Base-by-base conservation (phyloP, 1,140 invertebrate genomes). In the Nasonia vitripennis region DNA sequence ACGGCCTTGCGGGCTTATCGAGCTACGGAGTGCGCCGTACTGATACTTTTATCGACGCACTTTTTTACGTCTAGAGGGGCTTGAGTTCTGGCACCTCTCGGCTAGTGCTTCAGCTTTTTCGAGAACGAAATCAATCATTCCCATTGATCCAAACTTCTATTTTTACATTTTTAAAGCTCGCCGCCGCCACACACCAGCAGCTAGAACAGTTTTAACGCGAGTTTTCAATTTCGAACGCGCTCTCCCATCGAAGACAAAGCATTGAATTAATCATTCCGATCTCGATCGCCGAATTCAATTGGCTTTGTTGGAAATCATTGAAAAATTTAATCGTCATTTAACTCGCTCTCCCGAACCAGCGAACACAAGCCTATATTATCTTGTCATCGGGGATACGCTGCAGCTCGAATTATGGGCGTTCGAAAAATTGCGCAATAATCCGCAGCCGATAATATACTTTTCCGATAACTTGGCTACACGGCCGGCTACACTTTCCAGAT, bases 221-320 rank as follows among this genome's bases (percentile, higher is more conserved):
- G 55, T 62, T 62, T 20, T n/a, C 17, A 62, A 62, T n/a, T 55
- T 62, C 55, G 7, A 62, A 62, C 7, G 55, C 55, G 17, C 7
- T 62, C 17, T 0, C 9, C 4, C 6, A 62, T n/a, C 17, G 3
- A 62, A 62, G 55, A 62, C 55, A n/a, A 62, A 62, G n/a, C 55
- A n/a, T n/a, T 20, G 7, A 62, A 62, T 62, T 62, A 62, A 62
- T 62, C 55, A n/a, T 62, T 62, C 12, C n/a, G 55, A 62, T 20
- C 55, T 62, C 55, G 20, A 62, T 62, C n/a, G 17, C 20, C 55
- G 20, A 62, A 20, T 62, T 62, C 55, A 62, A 62, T 62, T 62
- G 55, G 55, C 55, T 62, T 62, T 62, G 55, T 62, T 62, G 55
- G 20, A 62, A 62, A 62, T 62, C 55, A 62, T 62, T 62, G 55